Conservation (phyloP, 2,797 vertebrate species). For the Harpagifer antarcticus region DNA sequence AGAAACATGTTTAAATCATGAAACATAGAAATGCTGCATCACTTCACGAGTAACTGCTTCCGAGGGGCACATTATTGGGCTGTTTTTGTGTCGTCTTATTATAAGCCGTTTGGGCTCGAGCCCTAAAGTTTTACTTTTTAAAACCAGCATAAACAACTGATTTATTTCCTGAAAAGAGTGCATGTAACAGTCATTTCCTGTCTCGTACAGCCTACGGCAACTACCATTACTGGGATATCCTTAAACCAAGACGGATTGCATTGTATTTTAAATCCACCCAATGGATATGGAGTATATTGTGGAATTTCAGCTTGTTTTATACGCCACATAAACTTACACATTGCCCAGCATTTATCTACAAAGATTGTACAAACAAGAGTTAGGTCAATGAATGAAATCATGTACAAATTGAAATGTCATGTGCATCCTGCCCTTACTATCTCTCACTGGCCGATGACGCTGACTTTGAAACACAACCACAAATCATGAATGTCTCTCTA, state of each 20-base stretch:
- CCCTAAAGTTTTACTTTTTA: not conserved
- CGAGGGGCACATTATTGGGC: not conserved
- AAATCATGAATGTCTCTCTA: not conserved
- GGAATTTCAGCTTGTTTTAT: not conserved
- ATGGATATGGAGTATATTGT: not conserved
- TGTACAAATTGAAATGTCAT: not conserved
- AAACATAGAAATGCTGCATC: not conserved
- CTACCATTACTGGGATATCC: not conserved
- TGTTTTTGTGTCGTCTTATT: not conserved
- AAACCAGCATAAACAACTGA: not conserved
- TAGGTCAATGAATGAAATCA: constrained; percentile 22
- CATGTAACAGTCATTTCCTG: not conserved
- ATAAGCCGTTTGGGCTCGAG: not conserved
- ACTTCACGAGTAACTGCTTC: not conserved
- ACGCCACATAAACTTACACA: not conserved
- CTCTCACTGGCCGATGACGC: not conserved
- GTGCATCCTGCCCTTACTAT: not conserved
- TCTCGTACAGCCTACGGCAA: not conserved
- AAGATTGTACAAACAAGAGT: constrained; percentile 1
- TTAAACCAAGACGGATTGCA: not conserved
- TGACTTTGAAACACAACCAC: not conserved
- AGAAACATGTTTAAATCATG: too few species aligned
- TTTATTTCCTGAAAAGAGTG: not conserved
- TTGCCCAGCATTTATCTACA: not conserved
- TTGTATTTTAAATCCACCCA: not conserved